Conservation (phyloP, 2,797 vertebrate genomes). For the Heterohyrax brucei region DNA sequence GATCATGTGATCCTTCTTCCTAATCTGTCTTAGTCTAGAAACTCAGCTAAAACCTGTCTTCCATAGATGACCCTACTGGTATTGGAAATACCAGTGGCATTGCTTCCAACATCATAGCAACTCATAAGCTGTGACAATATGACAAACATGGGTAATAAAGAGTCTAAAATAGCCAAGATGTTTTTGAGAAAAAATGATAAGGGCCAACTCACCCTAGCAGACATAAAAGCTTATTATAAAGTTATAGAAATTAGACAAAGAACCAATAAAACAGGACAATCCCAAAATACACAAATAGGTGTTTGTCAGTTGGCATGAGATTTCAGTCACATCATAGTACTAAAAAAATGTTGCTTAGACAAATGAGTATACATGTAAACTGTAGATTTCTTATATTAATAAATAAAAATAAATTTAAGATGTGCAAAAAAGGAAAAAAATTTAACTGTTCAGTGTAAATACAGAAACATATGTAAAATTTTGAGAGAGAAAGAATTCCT, state of each 20-base stretch:
- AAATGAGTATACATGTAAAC: neutral
- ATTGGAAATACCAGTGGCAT: no score
- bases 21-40: no score
- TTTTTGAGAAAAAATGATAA: neutral
- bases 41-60: no score
- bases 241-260: neutral
- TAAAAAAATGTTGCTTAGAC: slow-evolving; percentile 3
- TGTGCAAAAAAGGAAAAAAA: neutral
- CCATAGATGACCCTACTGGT: no score
- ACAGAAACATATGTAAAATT: slow-evolving; percentile 56
- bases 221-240: slow-evolving; percentile 17
- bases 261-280: neutral
- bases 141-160: neutral
- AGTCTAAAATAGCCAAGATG: slow-evolving; percentile 1
- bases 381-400: neutral
- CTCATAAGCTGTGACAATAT: no score
- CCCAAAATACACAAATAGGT: neutral
- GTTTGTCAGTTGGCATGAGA: neutral
- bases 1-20: no score
- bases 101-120: no score
- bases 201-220: neutral
- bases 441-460: slow-evolving; percentile 52
- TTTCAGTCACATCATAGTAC: neutral
- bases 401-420: slow-evolving; percentile 50
- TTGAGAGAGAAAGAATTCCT: slow-evolving; percentile 12